These are phyloP conservation scores for Idaea aversata DNA, from an alignment of 2,888 invertebrate genomes.

Conservation along the genomic window DNA sequence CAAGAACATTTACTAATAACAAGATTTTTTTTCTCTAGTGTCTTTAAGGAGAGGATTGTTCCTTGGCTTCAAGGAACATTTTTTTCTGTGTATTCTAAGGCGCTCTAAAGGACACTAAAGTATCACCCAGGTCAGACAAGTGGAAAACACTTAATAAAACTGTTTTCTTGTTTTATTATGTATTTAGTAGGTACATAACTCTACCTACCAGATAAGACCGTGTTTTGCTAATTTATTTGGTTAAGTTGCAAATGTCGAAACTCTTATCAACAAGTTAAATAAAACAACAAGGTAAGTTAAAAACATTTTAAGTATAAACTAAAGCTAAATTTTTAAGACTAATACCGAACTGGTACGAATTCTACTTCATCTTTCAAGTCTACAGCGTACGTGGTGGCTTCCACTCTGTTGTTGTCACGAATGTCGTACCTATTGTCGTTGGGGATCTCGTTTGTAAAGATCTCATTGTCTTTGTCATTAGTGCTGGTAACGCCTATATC, in stretches of 20 bases:
- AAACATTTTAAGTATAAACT: background rate
- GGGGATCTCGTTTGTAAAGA: constrained; percentile 49
- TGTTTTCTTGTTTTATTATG: too few relatives aligned
- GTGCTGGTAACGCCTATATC: constrained; percentile 47
- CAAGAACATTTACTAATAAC: too few relatives aligned
- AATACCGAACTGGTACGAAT: constrained; percentile 57
- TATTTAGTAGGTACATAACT: background rate
- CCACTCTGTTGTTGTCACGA: constrained; percentile 28
- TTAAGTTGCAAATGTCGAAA: background rate
- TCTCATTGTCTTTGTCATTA: constrained; percentile 28
- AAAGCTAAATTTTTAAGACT: constrained; percentile 8
- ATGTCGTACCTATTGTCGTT: constrained; percentile 3
- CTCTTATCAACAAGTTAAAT: background rate
- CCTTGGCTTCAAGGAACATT: too few relatives aligned
- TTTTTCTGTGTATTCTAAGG: too few relatives aligned
- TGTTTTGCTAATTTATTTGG: background rate
- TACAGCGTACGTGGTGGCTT: constrained; percentile 66
- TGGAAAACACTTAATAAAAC: too few relatives aligned
- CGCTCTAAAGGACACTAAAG: too few relatives aligned
- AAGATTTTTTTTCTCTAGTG: too few relatives aligned
- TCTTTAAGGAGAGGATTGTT: too few relatives aligned
- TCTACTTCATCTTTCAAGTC: constrained; percentile 60
- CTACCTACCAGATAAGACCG: background rate
- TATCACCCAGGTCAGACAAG: too few relatives aligned
- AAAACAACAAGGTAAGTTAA: background rate